Conservation (phyloP, 2,888 invertebrate genomes). For the Phania funesta region DNA sequence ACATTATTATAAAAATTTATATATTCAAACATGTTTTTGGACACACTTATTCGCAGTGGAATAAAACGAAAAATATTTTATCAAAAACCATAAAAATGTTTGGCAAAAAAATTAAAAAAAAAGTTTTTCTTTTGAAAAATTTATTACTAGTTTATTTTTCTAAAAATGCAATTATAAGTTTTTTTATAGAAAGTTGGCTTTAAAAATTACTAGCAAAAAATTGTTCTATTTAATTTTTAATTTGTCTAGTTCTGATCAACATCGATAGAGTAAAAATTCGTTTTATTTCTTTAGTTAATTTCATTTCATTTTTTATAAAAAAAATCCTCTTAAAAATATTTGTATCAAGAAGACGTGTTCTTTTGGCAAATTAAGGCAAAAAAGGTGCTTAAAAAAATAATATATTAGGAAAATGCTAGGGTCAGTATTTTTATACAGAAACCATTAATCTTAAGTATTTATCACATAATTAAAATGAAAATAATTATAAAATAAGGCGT, state of each 20-base stretch:
- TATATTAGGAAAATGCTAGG: no score
- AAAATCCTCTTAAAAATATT: not conserved
- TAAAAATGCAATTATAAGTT: not conserved
- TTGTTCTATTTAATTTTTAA: not conserved
- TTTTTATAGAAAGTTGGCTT: not conserved
- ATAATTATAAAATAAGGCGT: no score
- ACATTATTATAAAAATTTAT: conserved; percentile 2
- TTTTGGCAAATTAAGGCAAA: no score
- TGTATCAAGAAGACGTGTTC: not conserved
- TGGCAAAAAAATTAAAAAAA: not conserved
- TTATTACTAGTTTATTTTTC: not conserved
- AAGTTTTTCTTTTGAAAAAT: not conserved
- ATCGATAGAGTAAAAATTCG: not conserved
- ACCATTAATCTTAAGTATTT: no score
- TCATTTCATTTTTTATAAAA: no score
- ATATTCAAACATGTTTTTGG: conserved; percentile 34
- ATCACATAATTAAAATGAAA: not conserved
- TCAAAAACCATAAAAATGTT: conserved; percentile 18
- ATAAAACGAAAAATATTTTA: conserved; percentile 16
- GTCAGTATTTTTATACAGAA: no score
- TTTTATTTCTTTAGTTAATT: not conserved
- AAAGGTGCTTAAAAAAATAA: no score
- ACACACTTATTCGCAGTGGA: conserved; percentile 39
- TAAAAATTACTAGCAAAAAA: not conserved
- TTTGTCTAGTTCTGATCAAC: not conserved